Evolutionary conservation across 1,140 invertebrate species (phyloP), one percentile per base, ranked within the genome.

Genomic region (Drosophila sp.): DNA sequence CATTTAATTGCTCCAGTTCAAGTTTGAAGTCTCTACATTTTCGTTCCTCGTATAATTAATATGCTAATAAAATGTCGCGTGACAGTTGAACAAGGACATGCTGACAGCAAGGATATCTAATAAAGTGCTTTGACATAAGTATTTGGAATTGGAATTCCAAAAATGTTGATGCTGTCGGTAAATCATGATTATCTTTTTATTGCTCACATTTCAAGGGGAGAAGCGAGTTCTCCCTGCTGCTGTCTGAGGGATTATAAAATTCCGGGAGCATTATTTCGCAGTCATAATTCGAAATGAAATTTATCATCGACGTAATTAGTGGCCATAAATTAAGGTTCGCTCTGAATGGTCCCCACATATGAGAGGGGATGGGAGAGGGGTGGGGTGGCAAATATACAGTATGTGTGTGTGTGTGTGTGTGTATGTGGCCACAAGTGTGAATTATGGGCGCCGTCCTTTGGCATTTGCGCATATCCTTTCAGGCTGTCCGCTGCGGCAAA

Each of bases 101-200:
- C 51, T 65, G 62, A 80, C 63, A 71, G 57, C 34, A 9, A 16
- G 57, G 45, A 59, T 54, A 29, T 53, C 45, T 46, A 67, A 78
- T 67, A 73, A 72, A 72, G 67, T 67, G 38, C 13, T 25, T 7
- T 13, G 34, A 51, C 51, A 54, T 45, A 41, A 61, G 76, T 73
- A 56, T 54, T 43, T 9, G 16, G 21, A 70, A 48, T 61, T 41
- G 59, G 36, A 57, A 75, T 69, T 45, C 48, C 14, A 29, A 51
- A 25, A 59, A 78, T 79, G 65, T 63, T 65, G 76, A 77, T 40
- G 82, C 62, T 64, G 63, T 69, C 71, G 59, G 83, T 87, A 87
- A 87, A 87, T 87, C 83, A 87, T 70, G 79, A 79, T 89, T 89
- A 89, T 76, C 83, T 73, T 82, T 87, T 87, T 87, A 87, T 89